Percentiles rank a stretch among this genome's conserved stretches.
phyloP scores from a whole-genome alignment of 2,888 invertebrate species.

The Hydrotaea diabolus region DNA sequence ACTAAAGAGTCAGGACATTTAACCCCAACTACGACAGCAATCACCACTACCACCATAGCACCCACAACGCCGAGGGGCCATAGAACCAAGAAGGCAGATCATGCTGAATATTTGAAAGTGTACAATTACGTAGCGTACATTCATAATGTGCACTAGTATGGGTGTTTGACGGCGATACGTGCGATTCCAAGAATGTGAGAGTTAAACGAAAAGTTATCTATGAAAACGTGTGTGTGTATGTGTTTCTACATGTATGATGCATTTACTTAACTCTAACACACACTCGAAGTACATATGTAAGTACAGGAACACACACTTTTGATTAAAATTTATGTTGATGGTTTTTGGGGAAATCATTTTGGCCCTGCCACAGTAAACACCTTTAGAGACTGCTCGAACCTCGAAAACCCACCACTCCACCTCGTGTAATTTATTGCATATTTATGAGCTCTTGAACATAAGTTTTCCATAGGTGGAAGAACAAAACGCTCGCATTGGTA shows the following conservation, averaged over 20 bases:
- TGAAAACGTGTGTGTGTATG: not conserved
- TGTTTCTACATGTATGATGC: too few species aligned
- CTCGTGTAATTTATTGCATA: too few species aligned
- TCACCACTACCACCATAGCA: not conserved
- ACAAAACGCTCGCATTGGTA: too few species aligned
- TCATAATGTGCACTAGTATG: not conserved
- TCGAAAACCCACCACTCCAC: too few species aligned
- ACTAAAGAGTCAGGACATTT: slow-evolving; percentile 2
- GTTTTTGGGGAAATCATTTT: too few species aligned
- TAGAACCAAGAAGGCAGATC: not conserved
- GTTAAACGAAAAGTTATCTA: not conserved
- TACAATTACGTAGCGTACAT: slow-evolving; percentile 39
- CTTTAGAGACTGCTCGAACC: too few species aligned
- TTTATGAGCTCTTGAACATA: not conserved
- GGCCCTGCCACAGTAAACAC: too few species aligned
- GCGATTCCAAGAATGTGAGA: not conserved
- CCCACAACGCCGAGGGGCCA: not conserved
- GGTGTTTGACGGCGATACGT: not conserved
- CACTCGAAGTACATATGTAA: too few species aligned
- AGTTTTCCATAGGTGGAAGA: not conserved
- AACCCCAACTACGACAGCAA: not conserved
- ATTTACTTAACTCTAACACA: too few species aligned
- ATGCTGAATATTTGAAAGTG: slow-evolving; percentile 46
- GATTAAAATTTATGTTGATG: too few species aligned
- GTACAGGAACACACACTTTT: too few species aligned